These are phyloP conservation scores for Phylloscopus trochilus DNA, from an alignment of 2,113 vertebrate species.

Conservation along the genomic window DNA sequence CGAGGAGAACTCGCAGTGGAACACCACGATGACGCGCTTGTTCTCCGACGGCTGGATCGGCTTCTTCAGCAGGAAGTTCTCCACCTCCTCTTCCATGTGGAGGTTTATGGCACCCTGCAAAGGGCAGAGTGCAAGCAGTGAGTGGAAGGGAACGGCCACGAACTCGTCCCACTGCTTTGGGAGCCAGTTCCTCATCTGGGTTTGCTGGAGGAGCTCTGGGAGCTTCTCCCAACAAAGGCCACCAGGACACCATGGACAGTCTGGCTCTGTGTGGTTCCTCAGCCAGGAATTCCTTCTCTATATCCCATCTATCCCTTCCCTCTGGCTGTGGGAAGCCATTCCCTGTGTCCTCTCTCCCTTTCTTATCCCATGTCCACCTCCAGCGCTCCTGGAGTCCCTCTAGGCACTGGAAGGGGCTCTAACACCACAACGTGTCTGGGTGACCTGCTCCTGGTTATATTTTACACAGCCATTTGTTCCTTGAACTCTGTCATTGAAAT, in stretches of 20 bases:
- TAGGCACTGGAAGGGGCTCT: background rate
- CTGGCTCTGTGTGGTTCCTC: background rate
- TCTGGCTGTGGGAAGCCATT: background rate
- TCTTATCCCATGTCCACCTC: background rate
- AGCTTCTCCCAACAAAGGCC: background rate
- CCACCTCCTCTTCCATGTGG: conserved; percentile 89
- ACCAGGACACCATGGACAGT: rapidly evolving
- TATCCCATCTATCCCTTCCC: rapidly evolving
- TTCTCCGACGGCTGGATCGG: conserved; percentile 75
- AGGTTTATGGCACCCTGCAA: conserved; percentile 89
- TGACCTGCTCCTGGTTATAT: background rate
- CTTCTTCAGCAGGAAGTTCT: conserved; percentile 80
- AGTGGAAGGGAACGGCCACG: rapidly evolving
- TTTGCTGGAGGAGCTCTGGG: background rate
- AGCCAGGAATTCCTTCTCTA: background rate
- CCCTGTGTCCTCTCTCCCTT: rapidly evolving
- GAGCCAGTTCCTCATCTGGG: rapidly evolving
- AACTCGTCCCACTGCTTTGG: rapidly evolving
- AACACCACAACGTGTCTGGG: background rate
- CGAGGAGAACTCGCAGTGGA: conserved; percentile 98
- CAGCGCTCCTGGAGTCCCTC: background rate
- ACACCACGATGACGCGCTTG: conserved; percentile 87
- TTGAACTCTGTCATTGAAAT: background rate
- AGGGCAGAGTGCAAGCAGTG: background rate
- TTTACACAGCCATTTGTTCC: background rate